Conservation (phyloP, 2,113 vertebrate genomes). For the Gallinago undulata region DNA sequence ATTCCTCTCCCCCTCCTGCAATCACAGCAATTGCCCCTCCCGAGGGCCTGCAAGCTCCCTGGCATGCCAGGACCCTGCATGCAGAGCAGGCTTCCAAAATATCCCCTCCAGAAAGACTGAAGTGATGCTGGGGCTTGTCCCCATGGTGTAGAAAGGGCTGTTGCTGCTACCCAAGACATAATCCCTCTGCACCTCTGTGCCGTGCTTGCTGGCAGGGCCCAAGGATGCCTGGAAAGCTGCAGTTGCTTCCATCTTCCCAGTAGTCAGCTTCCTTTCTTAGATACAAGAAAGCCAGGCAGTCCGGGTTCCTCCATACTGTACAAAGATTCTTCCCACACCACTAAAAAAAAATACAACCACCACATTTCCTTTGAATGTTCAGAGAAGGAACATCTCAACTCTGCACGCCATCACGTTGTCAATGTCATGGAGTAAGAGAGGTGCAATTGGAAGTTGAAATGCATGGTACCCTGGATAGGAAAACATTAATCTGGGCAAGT, state of each 20-base stretch:
- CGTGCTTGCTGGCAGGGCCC: not conserved
- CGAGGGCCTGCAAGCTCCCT: not conserved
- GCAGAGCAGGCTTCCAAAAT: not conserved
- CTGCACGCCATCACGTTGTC: not conserved
- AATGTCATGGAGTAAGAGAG: not conserved
- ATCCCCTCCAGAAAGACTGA: not conserved
- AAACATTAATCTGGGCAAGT: not conserved
- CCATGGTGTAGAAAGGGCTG: not conserved
- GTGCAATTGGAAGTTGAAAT: not conserved
- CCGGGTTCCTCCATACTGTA: not conserved
- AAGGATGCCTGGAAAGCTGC: not conserved
- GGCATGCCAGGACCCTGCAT: not conserved
- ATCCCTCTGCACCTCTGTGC: not conserved
- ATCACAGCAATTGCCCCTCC: not conserved
- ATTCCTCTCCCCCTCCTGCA: not conserved
- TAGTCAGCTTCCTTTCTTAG: not conserved
- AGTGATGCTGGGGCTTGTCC: not conserved
- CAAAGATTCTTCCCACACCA: not conserved
- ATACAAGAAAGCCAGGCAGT: not conserved
- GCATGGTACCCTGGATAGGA: not conserved
- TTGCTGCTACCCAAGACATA: not conserved
- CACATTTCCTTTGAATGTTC: not conserved
- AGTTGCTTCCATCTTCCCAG: not conserved
- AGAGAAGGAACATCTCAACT: not conserved
- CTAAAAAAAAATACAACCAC: not conserved